Base-by-base conservation (phyloP, 92 coral and sea anemone genomes). In the Meandrina meandrites region DNA sequence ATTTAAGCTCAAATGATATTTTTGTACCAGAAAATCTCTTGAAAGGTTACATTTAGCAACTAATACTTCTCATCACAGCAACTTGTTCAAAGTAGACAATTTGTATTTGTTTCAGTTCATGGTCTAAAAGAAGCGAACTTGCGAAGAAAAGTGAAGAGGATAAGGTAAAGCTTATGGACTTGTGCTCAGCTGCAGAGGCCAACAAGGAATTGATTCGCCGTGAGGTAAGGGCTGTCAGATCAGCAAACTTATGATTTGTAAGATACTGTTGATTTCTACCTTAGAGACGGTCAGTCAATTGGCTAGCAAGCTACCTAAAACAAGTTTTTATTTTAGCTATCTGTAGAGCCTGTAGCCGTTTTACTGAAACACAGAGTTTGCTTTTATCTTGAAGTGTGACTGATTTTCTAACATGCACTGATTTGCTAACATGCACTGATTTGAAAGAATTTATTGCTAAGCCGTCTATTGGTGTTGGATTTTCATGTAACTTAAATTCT, bases 1-100 rank as follows among this genome's bases (percentile, higher is more conserved):
- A 60, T n/a, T n/a, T 78, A 50, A 78, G 81, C 66, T 48, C 81
- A 19, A 78, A 78, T 78, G 81, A 78, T 78, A 78, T 48, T 77
- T 50, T 77, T 77, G 37, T 77, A 77, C 81, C 37, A 50, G 81
- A 66, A 77, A 77, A 50, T 77, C 22, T 77, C 64, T 45, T 77
- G 64, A 48, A 12, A 77, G 64, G 81, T 48, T 77, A 50, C 21
- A 77, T 77, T 13, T 77, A 51, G 81, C 81, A 78, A 48, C 66
- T 30, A 48, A 78, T 50, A 47, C 81, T 51, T 78, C 35, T 51
- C 66, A 53, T 78, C 81, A 78, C 67, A 78, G 64, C 81, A 51
- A 78, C 67, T 27, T 51, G 81, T 78, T 78, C 81, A 78, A 78
- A 48, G 67, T 78, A 78, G 28, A 47, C 81, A 76, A 76, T 78